A percentile compares a stretch with the other conserved stretches of the same genome.
phyloP scores from a whole-genome alignment of 2,888 invertebrate species.

The Lobophora halterata region DNA sequence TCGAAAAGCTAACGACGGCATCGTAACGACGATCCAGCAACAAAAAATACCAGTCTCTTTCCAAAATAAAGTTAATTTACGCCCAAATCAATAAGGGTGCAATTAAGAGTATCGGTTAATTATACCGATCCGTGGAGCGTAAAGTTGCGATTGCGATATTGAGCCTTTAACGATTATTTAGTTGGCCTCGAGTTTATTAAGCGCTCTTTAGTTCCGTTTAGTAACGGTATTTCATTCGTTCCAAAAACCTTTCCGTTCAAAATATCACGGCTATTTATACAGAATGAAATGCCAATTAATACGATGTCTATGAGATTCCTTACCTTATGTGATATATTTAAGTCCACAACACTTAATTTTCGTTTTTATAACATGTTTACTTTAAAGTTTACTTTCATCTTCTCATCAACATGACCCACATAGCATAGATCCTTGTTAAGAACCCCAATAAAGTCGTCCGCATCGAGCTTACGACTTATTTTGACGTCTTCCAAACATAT shows the following conservation, averaged over 20 bases:
- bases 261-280: slow-evolving; percentile 15
- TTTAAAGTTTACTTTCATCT: slow-evolving; percentile 13
- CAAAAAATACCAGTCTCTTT: slow-evolving; percentile 36
- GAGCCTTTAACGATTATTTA: slow-evolving; percentile 25
- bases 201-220: slow-evolving; percentile 16
- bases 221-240: slow-evolving; percentile 15
- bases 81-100: slow-evolving; percentile 44
- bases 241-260: slow-evolving; percentile 18
- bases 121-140: slow-evolving; percentile 40
- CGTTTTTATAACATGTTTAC: slow-evolving; percentile 5
- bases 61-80: slow-evolving; percentile 39
- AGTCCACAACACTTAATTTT: neutral
- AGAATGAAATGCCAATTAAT: neutral
- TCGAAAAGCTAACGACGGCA: slow-evolving; percentile 18
- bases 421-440: slow-evolving; percentile 1
- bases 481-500: slow-evolving; percentile 30
- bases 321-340: neutral
- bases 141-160: slow-evolving; percentile 35
- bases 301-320: neutral
- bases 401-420: slow-evolving; percentile 16
- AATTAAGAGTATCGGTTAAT: slow-evolving; percentile 53
- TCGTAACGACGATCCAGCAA: slow-evolving; percentile 25
- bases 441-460: slow-evolving; percentile 12
- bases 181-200: slow-evolving; percentile 18
- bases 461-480: slow-evolving; percentile 20